Evolutionary conservation across 2,888 invertebrate species (phyloP).

Genomic region (Alsophila aescularia): DNA sequence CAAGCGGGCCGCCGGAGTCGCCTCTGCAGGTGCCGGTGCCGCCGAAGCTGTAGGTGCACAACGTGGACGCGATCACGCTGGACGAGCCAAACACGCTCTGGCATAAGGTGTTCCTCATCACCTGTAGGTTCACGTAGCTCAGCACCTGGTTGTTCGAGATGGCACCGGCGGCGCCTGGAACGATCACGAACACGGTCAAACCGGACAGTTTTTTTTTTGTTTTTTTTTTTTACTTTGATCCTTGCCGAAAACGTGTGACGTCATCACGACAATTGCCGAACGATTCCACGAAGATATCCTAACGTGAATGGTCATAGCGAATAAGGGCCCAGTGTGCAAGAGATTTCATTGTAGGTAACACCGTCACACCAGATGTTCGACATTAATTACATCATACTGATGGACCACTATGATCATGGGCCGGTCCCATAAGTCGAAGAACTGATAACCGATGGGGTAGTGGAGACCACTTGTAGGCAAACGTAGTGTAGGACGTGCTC

Average conservation of each 20-base stretch:
- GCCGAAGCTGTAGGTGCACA: slow-evolving; percentile 59
- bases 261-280: too few relatives aligned
- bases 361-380: background rate
- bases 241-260: too few relatives aligned
- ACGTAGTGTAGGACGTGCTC: too few relatives aligned
- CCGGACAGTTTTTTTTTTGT: too few relatives aligned
- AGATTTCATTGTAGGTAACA: background rate
- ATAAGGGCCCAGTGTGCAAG: background rate
- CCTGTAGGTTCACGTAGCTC: slow-evolving; percentile 70
- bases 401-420: too few relatives aligned
- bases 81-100: slow-evolving; percentile 45
- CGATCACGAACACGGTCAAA: background rate
- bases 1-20: slow-evolving; percentile 64
- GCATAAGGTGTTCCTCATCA: slow-evolving; percentile 64
- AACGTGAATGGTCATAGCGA: too few relatives aligned
- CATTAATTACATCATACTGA: too few relatives aligned
- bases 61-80: slow-evolving; percentile 45
- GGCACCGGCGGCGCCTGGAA: slow-evolving; percentile 44
- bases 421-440: too few relatives aligned
- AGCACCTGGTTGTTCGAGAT: slow-evolving; percentile 55
- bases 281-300: too few relatives aligned
- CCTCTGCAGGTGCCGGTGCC: slow-evolving; percentile 65
- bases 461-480: too few relatives aligned
- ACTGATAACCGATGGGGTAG: too few relatives aligned
- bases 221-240: too few relatives aligned